Conservation (phyloP, 2,888 invertebrate genomes). For the Neoaliturus tenellus region DNA sequence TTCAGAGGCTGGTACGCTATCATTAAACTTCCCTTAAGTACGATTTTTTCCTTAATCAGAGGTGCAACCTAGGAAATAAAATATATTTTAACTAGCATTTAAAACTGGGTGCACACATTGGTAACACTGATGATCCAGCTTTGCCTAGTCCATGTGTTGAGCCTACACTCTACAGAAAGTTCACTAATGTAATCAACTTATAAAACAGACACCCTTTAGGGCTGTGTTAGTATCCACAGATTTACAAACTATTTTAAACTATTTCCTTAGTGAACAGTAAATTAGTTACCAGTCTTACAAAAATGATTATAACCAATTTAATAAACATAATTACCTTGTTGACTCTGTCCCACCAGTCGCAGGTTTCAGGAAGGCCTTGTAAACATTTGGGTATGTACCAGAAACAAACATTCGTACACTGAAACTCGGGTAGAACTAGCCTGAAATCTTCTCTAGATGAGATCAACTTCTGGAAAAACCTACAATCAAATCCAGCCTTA, state of each 20-base stretch:
- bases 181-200: too few species aligned
- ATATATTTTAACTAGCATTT: too few species aligned
- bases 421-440: conserved; percentile 77
- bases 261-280: too few species aligned
- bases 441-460: conserved; percentile 76
- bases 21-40: conserved; percentile 81
- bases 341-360: conserved; percentile 75
- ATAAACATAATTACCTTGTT: conserved; percentile 70
- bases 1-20: conserved; percentile 84
- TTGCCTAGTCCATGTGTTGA: too few species aligned
- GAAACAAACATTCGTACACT: conserved; percentile 91
- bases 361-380: conserved; percentile 72
- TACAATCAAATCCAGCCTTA: conserved; percentile 63
- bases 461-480: conserved; percentile 77
- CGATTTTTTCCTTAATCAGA: conserved; percentile 83
- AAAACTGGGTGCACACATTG: too few species aligned
- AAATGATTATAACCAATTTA: too few species aligned
- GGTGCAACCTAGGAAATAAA: conserved; percentile 77
- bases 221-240: too few species aligned
- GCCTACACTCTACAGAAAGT: too few species aligned
- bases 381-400: conserved; percentile 84
- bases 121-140: too few species aligned
- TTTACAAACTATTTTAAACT: too few species aligned
- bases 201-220: too few species aligned
- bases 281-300: too few species aligned